phyloP scores from a whole-genome alignment of 2,888 invertebrate genomes.

The Orthosia cruda region DNA sequence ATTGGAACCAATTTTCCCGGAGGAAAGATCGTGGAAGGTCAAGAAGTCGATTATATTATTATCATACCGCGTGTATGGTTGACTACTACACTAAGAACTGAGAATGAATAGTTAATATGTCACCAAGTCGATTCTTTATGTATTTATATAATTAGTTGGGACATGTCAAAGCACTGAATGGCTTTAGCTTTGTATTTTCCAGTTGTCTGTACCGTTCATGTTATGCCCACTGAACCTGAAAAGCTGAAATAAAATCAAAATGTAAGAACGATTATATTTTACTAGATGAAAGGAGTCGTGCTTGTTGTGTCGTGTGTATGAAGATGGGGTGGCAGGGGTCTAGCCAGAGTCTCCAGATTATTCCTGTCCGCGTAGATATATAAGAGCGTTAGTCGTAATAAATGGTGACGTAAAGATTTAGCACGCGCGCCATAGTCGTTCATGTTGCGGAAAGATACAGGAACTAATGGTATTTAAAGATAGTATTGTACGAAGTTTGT shows the following conservation, averaged over 20 bases:
- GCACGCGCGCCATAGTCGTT: conserved; percentile 72
- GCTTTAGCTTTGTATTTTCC: too few relatives aligned
- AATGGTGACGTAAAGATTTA: conserved; percentile 75
- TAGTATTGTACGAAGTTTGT: conserved; percentile 66
- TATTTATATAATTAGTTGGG: conserved; percentile 23
- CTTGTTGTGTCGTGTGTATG: conserved; percentile 37
- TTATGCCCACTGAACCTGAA: conserved; percentile 42
- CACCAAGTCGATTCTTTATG: not conserved
- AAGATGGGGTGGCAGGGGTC: conserved; percentile 40
- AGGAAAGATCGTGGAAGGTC: conserved; percentile 73
- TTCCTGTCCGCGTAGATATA: conserved; percentile 67
- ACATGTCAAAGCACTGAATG: conserved; percentile 13
- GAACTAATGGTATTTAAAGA: conserved; percentile 74
- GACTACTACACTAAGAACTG: too few relatives aligned
- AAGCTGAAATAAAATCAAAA: conserved; percentile 48
- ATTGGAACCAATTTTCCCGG: conserved; percentile 78
- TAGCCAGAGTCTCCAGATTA: conserved; percentile 57
- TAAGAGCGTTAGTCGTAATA: conserved; percentile 70
- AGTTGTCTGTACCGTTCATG: conserved; percentile 26
- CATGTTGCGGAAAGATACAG: conserved; percentile 81
- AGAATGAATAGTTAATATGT: too few relatives aligned
- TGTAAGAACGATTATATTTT: conserved; percentile 42
- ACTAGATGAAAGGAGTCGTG: conserved; percentile 41
- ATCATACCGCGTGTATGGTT: conserved; percentile 66
- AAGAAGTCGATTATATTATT: conserved; percentile 74